These are phyloP conservation scores for Siniperca undulata DNA, from an alignment of 2,797 vertebrate species.

Conservation along the genomic window DNA sequence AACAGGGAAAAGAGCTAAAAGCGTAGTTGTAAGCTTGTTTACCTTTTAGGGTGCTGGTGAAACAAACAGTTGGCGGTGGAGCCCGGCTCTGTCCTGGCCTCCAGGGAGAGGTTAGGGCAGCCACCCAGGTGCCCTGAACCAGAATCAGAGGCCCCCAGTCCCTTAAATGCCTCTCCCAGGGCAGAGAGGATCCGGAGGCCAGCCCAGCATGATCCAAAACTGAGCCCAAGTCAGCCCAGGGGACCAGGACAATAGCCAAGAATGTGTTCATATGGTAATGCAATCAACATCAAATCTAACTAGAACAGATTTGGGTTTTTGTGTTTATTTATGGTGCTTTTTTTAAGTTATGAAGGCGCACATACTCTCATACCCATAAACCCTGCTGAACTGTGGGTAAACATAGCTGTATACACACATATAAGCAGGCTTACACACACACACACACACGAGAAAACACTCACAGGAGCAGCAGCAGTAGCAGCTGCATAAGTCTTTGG, in stretches of 20 bases:
- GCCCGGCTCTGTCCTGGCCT: conserved; percentile 22
- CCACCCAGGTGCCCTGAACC: conserved; percentile 77
- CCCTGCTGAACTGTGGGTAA: conserved; percentile 54
- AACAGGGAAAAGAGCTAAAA: conserved; percentile 14
- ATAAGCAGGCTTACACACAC: conserved; percentile 25
- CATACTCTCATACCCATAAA: conserved; percentile 56
- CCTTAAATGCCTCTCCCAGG: conserved; percentile 65
- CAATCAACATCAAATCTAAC: conserved; percentile 78
- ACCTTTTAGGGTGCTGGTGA: conserved; percentile 56
- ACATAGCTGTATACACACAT: conserved; percentile 38
- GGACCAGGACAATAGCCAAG: conserved; percentile 79
- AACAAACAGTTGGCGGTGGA: conserved; percentile 51
- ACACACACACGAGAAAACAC: conserved; percentile 31
- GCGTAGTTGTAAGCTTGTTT: conserved; percentile 38
- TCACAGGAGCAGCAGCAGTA: conserved; percentile 61
- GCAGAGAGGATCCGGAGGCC: conserved; percentile 59
- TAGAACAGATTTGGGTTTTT: conserved; percentile 55
- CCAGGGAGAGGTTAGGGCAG: conserved; percentile 51
- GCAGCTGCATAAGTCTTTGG: conserved; percentile 77
- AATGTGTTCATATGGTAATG: conserved; percentile 79
- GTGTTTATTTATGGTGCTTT: conserved; percentile 56
- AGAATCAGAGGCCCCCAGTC: conserved; percentile 67
- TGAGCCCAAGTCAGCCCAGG: conserved; percentile 60
- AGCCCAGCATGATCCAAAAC: conserved; percentile 58
- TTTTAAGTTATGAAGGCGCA: conserved; percentile 55